phyloP scores from a whole-genome alignment of 92 coral and sea anemone species.

The Plumapathes pennacea region DNA sequence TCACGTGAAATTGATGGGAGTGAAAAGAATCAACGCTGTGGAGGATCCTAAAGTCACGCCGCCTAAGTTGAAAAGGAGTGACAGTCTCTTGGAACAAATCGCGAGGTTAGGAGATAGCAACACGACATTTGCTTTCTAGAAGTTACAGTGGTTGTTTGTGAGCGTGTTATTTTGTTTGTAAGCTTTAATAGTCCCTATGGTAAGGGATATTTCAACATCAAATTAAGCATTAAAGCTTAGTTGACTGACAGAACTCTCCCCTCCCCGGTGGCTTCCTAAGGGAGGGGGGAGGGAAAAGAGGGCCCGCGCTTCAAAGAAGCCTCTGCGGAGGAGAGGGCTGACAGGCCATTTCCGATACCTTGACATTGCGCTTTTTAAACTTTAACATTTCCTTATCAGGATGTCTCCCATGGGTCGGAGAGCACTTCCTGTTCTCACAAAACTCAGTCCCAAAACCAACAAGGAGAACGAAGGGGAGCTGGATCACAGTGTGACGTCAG shows the following conservation, averaged over 20 bases:
- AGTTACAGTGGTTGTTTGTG: too few species aligned
- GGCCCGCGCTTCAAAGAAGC: too few species aligned
- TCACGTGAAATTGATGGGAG: background rate
- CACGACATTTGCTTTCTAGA: too few species aligned
- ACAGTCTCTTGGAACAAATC: conserved; percentile 27
- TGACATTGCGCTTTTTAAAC: background rate
- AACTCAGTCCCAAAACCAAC: conserved; percentile 63
- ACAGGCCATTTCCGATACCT: too few species aligned
- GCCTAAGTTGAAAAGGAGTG: conserved; percentile 33
- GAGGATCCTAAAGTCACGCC: conserved; percentile 19
- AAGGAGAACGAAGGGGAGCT: conserved; percentile 35
- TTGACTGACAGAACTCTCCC: too few species aligned
- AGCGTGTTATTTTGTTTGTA: too few species aligned
- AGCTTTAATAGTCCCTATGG: too few species aligned
- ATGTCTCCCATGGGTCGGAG: conserved; percentile 73
- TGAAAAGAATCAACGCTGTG: conserved; percentile 18
- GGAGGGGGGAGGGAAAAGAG: too few species aligned
- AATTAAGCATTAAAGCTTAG: too few species aligned
- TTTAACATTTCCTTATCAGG: conserved; percentile 16
- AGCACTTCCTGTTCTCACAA: conserved; percentile 69
- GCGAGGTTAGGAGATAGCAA: conserved; percentile 47
- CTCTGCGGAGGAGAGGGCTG: too few species aligned
- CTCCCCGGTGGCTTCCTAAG: too few species aligned
- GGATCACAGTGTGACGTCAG: conserved; percentile 49
- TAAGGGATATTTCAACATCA: too few species aligned